Percentiles rank a stretch among this genome's conserved stretches.
These are phyloP conservation scores for Rosalia funebris DNA, from an alignment of 2,888 invertebrate genomes.

Conservation along the genomic window DNA sequence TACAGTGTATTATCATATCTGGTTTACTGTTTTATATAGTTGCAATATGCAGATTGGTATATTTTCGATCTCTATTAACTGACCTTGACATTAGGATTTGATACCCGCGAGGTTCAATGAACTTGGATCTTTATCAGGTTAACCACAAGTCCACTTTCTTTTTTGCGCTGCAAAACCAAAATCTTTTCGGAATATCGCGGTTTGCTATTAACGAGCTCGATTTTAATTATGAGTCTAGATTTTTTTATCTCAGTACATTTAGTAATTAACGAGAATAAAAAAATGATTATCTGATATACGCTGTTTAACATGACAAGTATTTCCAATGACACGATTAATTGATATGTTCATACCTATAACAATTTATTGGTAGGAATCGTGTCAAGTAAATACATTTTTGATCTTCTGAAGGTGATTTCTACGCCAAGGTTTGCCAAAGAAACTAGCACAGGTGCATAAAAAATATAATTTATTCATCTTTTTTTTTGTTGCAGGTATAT, in stretches of 20 bases:
- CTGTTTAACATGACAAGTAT: not conserved
- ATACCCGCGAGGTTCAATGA: not conserved
- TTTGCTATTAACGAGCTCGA: not conserved
- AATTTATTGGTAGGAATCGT: not conserved
- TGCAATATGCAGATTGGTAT: no score
- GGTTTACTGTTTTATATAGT: no score
- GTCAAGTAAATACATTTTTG: slow-evolving; percentile 4
- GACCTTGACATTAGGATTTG: no score
- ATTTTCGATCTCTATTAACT: no score
- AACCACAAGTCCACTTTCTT: not conserved
- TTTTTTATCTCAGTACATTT: not conserved
- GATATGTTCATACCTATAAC: slow-evolving; percentile 11
- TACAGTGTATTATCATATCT: no score
- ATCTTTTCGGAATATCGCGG: not conserved
- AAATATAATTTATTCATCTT: no score
- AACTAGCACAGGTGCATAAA: no score
- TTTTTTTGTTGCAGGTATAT: no score
- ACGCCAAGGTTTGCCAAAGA: not conserved
- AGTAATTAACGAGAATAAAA: not conserved
- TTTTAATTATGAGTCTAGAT: not conserved
- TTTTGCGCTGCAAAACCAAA: not conserved
- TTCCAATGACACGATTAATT: slow-evolving; percentile 9
- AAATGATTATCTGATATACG: not conserved
- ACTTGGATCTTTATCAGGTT: not conserved
- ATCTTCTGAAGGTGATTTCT: not conserved